Conservation (phyloP, 2,113 vertebrate species). For the Cacatua alba region DNA sequence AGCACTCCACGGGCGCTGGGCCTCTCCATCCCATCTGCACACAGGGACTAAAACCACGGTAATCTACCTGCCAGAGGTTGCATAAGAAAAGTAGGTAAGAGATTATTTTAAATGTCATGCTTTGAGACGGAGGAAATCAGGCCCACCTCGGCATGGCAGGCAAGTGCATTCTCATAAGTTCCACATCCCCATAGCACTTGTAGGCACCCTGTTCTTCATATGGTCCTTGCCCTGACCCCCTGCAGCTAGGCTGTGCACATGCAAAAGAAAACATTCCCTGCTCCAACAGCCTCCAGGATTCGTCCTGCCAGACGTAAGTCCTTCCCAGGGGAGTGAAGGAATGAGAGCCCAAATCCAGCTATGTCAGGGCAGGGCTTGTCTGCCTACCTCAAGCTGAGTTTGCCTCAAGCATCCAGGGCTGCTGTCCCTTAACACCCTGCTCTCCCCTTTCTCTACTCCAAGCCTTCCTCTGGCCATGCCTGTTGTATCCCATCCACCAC, state of each 20-base stretch:
- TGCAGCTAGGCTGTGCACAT: accelerated
- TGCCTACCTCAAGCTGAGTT: background rate
- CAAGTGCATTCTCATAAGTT: background rate
- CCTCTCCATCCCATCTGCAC: background rate
- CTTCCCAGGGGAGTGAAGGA: background rate
- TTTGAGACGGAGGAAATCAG: background rate
- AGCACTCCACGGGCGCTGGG: background rate
- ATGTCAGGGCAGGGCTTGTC: background rate
- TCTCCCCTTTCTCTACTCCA: background rate
- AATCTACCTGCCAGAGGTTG: background rate
- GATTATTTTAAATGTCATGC: background rate
- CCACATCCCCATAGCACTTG: background rate
- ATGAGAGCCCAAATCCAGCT: background rate
- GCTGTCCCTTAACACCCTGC: background rate
- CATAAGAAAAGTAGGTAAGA: background rate
- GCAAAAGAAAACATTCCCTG: background rate
- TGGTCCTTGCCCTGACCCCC: too few species aligned
- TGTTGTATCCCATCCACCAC: background rate
- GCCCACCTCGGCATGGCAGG: background rate
- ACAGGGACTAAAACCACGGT: background rate
- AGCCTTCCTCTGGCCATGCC: background rate
- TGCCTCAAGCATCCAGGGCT: background rate
- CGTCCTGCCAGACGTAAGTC: accelerated
- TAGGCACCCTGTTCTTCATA: background rate
- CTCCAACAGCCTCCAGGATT: background rate